Evolutionary conservation across 2,113 vertebrate species (phyloP).

Genomic region (Ochotona princeps): DNA sequence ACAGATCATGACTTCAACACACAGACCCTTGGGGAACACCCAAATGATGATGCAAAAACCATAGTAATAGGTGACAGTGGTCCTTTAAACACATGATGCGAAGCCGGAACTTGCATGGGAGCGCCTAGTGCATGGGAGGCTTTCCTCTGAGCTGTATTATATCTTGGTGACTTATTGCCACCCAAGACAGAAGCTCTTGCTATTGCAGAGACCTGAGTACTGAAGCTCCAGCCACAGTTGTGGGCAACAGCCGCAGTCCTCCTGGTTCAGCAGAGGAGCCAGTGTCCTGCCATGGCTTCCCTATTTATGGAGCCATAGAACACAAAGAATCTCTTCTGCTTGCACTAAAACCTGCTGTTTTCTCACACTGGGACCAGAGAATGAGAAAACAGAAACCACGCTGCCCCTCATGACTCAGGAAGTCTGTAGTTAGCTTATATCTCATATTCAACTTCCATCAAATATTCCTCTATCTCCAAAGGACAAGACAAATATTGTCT

Average conservation of each 20-base stretch:
- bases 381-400: neutral
- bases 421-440: neutral
- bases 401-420: neutral
- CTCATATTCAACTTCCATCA: neutral
- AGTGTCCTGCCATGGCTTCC: neutral
- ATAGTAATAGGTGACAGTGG: too few species aligned
- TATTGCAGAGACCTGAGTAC: neutral
- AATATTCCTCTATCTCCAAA: slow-evolving; percentile 15
- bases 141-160: neutral
- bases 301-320: neutral
- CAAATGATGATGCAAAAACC: too few species aligned
- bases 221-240: neutral
- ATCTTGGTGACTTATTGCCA: neutral
- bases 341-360: neutral
- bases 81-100: neutral
- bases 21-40: too few species aligned
- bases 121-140: neutral
- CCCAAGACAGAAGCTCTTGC: neutral
- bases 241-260: neutral
- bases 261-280: neutral
- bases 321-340: slow-evolving; percentile 30
- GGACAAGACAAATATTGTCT: neutral
- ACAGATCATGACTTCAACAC: too few species aligned
- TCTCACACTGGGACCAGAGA: slow-evolving; percentile 22
- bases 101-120: neutral